Conservation (phyloP, 2,113 vertebrate species). For the Orthonyx spaldingii region DNA sequence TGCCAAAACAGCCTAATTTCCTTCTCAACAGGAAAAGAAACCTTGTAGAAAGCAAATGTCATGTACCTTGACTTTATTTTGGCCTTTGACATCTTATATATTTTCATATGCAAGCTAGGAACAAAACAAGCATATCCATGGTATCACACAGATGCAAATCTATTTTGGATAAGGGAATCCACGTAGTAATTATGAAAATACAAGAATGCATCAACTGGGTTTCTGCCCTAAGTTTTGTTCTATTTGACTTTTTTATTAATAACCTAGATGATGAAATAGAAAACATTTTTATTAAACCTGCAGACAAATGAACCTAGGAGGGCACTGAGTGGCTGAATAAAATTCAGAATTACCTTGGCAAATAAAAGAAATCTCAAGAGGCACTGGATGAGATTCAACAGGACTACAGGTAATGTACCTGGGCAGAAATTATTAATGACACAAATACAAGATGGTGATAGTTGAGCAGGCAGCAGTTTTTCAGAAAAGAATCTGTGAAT, state of each 20-base stretch:
- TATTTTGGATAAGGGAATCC: neutral
- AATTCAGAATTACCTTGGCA: neutral
- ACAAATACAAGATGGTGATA: neutral
- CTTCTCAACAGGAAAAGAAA: neutral
- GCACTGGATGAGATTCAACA: neutral
- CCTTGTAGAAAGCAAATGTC: neutral
- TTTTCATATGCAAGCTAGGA: neutral
- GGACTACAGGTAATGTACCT: neutral
- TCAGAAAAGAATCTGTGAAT: neutral
- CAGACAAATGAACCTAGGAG: neutral
- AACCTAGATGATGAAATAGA: neutral
- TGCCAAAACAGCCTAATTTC: neutral
- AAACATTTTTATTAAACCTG: constrained; percentile 16
- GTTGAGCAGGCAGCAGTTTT: neutral
- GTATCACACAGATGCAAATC: neutral
- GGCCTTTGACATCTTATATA: neutral
- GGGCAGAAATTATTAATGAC: neutral
- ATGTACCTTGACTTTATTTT: neutral
- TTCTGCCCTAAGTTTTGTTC: constrained; percentile 4
- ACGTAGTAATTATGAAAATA: neutral
- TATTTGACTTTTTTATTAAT: neutral
- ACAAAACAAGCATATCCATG: neutral
- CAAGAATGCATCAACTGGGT: neutral
- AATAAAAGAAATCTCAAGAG: neutral
- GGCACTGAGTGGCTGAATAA: neutral